Evolutionary conservation across 2,888 invertebrate genomes (phyloP).

Genomic region (Tiliacea citrago): DNA sequence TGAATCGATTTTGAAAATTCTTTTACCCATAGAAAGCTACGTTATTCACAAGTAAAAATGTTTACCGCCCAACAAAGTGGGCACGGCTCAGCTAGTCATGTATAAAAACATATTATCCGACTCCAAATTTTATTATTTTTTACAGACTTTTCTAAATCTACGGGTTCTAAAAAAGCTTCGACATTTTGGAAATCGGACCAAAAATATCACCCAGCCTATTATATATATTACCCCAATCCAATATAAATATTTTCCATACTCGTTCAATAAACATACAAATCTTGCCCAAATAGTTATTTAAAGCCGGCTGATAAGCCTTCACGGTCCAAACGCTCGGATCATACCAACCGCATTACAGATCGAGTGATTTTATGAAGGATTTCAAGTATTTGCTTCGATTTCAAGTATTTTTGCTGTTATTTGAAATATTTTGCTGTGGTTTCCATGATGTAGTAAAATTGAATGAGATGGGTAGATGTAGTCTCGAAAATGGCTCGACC

Average conservation of each 20-base stretch:
- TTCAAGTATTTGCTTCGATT: conserved; percentile 51
- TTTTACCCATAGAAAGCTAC: too few species aligned
- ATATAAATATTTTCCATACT: conserved; percentile 43
- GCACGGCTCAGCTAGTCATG: too few species aligned
- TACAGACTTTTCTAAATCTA: not conserved
- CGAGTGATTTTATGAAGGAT: conserved; percentile 44
- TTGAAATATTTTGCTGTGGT: conserved; percentile 23
- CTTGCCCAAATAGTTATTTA: conserved; percentile 39
- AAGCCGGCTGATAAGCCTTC: conserved; percentile 46
- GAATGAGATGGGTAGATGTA: not conserved
- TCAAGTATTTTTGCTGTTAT: conserved; percentile 41
- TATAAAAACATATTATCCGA: too few species aligned
- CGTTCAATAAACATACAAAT: conserved; percentile 48
- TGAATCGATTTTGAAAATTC: too few species aligned
- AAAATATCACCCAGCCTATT: conserved; percentile 10
- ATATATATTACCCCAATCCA: conserved; percentile 19
- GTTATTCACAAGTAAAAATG: too few species aligned
- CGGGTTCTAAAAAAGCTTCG: not conserved
- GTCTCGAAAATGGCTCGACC: too few species aligned
- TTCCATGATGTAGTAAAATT: conserved; percentile 14
- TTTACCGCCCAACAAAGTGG: too few species aligned
- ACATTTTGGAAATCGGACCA: not conserved
- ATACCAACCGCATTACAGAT: conserved; percentile 36
- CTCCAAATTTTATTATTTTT: too few species aligned
- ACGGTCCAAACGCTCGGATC: conserved; percentile 51